Evolutionary conservation across 1,140 invertebrate genomes (phyloP), one percentile per base, ranked within the genome.

Genomic region (Drosophila ironensis): DNA sequence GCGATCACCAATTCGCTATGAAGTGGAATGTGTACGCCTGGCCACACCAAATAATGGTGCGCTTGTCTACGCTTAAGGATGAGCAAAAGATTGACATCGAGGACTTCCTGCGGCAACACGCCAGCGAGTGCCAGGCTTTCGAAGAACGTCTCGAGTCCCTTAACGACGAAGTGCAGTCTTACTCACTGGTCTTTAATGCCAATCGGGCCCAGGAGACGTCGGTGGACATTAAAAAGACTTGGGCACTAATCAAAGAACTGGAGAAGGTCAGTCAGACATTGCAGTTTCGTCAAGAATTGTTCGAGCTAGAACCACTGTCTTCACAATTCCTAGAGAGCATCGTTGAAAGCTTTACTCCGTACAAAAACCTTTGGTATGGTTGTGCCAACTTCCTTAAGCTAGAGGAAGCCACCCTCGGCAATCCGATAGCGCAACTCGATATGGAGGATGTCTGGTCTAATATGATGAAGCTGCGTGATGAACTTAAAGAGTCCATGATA

Each of bases 1-100:
- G 37, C 9, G 86, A 89, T 67, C 48, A 69, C 42, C 88, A 89
- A 46, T 89, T 89, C 16, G 61, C 70, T 4, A 88, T 89, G 81
- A 89, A 89, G 53, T 89, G 88, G 88, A 75, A 89, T 16, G 81
- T 69, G 0, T 88, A 50, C n/a, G 88, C 81, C 9, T 89, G 88
- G 88, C 88, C 88, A 0, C 70, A 89, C 46, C 80, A 81, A 17
- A 89, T 89, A 3, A 19, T 86, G 11, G 33, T 81, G 14, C 77
- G 87, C 0, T 19, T 89, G 3, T 71, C 59, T 4, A 77, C 74
- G 0, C 54, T 88, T 1, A 86, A 76, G 22, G 88, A 89, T 0
- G 86, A 89, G 45, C 88, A 89, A 30, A 89, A 89, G 28, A 24
- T 81, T 0, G 88, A 89, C 25, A 86, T 89, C 4, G 88, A 89